Conservation (phyloP, 2,888 invertebrate species). For the Pollenia amentaria region DNA sequence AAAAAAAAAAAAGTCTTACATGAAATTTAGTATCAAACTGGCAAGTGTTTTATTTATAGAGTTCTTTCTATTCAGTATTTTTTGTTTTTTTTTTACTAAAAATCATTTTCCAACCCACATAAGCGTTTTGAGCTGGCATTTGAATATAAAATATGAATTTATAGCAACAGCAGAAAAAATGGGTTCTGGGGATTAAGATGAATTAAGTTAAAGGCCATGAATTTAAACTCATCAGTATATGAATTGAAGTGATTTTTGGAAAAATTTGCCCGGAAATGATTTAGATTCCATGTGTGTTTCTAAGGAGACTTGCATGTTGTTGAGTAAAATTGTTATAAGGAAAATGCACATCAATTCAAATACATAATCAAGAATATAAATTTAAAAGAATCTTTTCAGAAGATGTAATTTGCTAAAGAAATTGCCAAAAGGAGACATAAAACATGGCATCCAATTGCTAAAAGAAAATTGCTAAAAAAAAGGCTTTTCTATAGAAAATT, state of each 20-base stretch:
- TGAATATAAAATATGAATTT: constrained; percentile 56
- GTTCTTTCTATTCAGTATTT: background rate
- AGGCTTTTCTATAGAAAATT: no score
- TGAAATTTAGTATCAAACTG: constrained; percentile 31
- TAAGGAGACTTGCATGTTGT: background rate
- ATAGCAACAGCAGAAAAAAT: background rate
- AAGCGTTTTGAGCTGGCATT: constrained; percentile 15
- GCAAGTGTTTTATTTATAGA: constrained; percentile 51
- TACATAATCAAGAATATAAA: no score
- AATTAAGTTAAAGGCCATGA: constrained; percentile 53
- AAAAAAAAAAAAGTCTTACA: constrained; percentile 1
- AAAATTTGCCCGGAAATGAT: constrained; percentile 22
- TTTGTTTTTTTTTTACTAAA: background rate
- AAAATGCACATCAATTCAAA: no score
- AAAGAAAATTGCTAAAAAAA: no score
- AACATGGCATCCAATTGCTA: no score
- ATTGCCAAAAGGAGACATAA: no score
- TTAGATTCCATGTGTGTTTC: background rate
- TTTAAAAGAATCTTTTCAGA: no score
- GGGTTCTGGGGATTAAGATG: constrained; percentile 41
- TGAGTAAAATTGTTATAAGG: background rate
- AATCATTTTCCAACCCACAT: constrained; percentile 3
- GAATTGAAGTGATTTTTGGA: constrained; percentile 8
- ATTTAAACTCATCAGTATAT: constrained; percentile 52
- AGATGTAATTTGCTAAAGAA: no score